Evolutionary conservation across 2,888 invertebrate genomes (phyloP).

Genomic region (Hartigia nigra): DNA sequence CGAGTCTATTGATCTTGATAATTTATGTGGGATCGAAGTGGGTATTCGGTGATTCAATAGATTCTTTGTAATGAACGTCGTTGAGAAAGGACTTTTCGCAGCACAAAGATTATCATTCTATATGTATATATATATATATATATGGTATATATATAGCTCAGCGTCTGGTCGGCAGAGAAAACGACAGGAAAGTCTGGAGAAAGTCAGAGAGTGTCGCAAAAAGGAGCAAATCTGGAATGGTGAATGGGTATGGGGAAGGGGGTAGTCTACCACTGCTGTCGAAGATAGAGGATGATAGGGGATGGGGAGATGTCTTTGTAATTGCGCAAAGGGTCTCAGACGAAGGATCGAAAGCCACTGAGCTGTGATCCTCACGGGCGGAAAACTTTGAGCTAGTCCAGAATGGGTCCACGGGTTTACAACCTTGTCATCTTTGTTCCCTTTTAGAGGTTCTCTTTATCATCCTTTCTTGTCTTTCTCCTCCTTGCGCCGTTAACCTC

Average conservation of each 20-base stretch:
- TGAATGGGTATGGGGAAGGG: conserved; percentile 8
- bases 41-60: background rate
- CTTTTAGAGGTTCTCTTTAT: background rate
- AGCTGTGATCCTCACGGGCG: conserved; percentile 17
- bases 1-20: background rate
- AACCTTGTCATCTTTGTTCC: conserved; percentile 24
- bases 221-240: conserved; percentile 27
- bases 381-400: conserved; percentile 19
- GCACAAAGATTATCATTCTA: background rate
- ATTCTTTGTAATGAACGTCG: background rate
- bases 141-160: too few relatives aligned
- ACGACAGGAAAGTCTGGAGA: conserved; percentile 30
- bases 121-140: too few relatives aligned
- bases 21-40: background rate
- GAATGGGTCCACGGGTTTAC: conserved; percentile 24
- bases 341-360: conserved; percentile 27
- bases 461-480: background rate
- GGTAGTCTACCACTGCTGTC: background rate
- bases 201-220: conserved; percentile 34
- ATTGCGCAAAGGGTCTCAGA: conserved; percentile 42
- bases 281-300: conserved; percentile 5
- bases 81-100: background rate
- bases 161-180: conserved; percentile 27
- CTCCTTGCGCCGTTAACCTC: background rate
- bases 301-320: conserved; percentile 43